Evolutionary conservation across 2,888 invertebrate genomes (phyloP).

Genomic region (Melieria picta): DNA sequence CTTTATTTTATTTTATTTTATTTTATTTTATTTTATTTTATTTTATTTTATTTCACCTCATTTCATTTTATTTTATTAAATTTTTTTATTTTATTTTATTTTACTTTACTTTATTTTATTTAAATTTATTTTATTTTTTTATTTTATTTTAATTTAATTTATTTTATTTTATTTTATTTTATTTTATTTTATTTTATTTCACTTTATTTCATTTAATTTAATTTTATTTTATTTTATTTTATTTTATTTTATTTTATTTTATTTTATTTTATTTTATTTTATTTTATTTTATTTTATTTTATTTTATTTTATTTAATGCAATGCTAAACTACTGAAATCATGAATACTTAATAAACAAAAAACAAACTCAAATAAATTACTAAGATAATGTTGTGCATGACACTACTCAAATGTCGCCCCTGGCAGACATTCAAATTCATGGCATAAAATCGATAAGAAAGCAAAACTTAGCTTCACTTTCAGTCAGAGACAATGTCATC

Average conservation of each 20-base stretch:
- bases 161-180: conserved; percentile 18
- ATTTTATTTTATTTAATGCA: conserved; percentile 10
- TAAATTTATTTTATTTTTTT: not conserved
- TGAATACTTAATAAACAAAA: too few species aligned
- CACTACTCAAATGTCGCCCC: too few species aligned
- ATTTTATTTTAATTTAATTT: not conserved
- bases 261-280: conserved; percentile 3
- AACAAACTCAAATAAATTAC: too few species aligned
- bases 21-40: conserved; percentile 2
- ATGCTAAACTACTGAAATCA: too few species aligned
- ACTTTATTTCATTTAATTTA: conserved; percentile 7
- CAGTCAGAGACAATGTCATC: too few species aligned
- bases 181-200: not conserved
- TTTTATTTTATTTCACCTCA: not conserved
- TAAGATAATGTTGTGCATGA: too few species aligned
- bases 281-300: not conserved
- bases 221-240: not conserved
- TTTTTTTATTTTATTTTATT: conserved; percentile 7
- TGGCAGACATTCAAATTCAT: too few species aligned
- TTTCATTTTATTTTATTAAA: not conserved
- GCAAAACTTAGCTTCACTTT: too few species aligned
- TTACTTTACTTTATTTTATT: too few species aligned
- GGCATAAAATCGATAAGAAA: too few species aligned
- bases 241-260: conserved; percentile 4
- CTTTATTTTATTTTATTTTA: not conserved